These are phyloP conservation scores for Theristicus caerulescens DNA, from an alignment of 2,113 vertebrate species.

Conservation along the genomic window DNA sequence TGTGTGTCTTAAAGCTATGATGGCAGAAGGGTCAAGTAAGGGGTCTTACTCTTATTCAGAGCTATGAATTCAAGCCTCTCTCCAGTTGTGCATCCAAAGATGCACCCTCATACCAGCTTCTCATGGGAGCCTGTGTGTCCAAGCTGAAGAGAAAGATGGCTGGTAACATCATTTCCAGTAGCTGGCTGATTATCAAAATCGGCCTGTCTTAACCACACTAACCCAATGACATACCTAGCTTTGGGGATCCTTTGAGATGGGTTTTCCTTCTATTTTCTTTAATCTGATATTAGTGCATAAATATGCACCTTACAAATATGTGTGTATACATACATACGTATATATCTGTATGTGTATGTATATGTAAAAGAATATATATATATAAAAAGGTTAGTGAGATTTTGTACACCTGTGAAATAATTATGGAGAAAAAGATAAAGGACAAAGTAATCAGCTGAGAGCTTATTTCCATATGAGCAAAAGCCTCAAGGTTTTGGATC, in stretches of 20 bases:
- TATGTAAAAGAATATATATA: background rate
- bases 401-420: background rate
- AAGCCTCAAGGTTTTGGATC: background rate
- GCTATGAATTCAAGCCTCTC: background rate
- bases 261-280: background rate
- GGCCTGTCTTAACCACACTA: background rate
- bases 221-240: background rate
- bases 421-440: background rate
- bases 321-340: no score
- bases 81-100: background rate
- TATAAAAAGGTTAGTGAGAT: background rate
- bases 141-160: background rate
- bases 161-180: background rate
- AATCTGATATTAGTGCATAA: background rate
- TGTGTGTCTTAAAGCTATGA: background rate
- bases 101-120: background rate
- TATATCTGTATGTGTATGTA: background rate
- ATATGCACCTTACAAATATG: background rate
- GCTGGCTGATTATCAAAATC: background rate
- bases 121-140: background rate
- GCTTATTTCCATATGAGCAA: background rate
- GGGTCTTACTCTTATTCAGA: background rate
- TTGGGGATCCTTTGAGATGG: background rate
- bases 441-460: background rate
- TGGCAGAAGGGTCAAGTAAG: background rate